Percentiles rank a stretch among this genome's conserved stretches.
Evolutionary conservation across 2,888 invertebrate species (phyloP).

Genomic region (Athalia rosae): DNA sequence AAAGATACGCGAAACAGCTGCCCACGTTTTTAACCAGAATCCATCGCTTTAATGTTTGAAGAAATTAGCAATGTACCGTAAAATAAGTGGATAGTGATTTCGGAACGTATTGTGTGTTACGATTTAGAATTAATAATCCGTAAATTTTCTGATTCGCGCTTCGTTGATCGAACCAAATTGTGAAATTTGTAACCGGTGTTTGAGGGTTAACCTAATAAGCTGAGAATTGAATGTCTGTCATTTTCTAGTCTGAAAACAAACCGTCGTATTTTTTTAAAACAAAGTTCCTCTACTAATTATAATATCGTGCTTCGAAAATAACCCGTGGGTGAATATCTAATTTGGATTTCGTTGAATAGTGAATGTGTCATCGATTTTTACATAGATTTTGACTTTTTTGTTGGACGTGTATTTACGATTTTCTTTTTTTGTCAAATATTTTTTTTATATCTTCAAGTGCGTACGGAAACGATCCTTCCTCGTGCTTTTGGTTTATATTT

Average conservation of each 20-base stretch:
- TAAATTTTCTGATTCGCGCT: too few relatives aligned
- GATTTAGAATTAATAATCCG: background rate
- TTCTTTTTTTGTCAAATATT: background rate
- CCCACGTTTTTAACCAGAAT: slow-evolving; percentile 4
- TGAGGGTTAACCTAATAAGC: background rate
- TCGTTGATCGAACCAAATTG: background rate
- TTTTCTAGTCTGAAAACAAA: slow-evolving; percentile 22
- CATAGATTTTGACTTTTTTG: background rate
- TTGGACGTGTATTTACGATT: background rate
- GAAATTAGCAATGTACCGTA: background rate
- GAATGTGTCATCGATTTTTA: too few relatives aligned
- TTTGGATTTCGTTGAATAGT: background rate
- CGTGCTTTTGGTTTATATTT: too few relatives aligned
- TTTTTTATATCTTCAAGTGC: too few relatives aligned
- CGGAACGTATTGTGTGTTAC: background rate
- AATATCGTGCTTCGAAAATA: background rate
- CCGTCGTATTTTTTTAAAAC: slow-evolving; percentile 13
- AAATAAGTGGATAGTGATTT: background rate
- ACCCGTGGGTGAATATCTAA: slow-evolving; percentile 3
- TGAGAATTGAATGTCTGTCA: background rate
- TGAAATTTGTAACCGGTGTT: background rate
- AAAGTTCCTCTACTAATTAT: background rate
- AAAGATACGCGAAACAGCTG: slow-evolving; percentile 31
- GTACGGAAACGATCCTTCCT: too few relatives aligned
- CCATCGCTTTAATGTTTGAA: background rate